Conservation (phyloP, 2,888 invertebrate species). For the Cabera pusaria region DNA sequence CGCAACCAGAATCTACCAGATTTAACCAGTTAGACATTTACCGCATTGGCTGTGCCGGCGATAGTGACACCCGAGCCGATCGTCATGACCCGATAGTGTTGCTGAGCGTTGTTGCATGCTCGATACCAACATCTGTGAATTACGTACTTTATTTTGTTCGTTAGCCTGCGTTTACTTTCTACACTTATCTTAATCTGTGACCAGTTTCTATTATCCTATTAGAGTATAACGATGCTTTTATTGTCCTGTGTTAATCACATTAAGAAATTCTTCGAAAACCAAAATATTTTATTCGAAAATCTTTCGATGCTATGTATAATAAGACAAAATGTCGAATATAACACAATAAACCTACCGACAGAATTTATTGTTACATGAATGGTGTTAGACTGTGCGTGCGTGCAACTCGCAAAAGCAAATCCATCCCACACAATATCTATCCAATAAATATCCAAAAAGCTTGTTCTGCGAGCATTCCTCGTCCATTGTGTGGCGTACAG, state of each 20-base stretch:
- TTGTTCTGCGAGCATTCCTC: constrained; percentile 75
- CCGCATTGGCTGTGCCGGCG: constrained; percentile 38
- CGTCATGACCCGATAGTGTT: constrained; percentile 58
- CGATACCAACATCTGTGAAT: constrained; percentile 41
- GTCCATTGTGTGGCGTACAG: constrained; percentile 75
- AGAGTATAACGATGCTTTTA: constrained; percentile 9
- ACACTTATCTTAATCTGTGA: constrained; percentile 14
- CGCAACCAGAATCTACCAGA: constrained; percentile 27
- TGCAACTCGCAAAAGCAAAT: constrained; percentile 62
- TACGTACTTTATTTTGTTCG: constrained; percentile 36
- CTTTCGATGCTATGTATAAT: constrained; percentile 1
- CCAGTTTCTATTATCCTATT: constrained; percentile 9
- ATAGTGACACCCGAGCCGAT: constrained; percentile 58
- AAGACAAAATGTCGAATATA: constrained; percentile 17
- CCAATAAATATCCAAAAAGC: constrained; percentile 83
- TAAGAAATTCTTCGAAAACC: too few species aligned
- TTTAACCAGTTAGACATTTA: constrained; percentile 41
- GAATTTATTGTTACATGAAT: constrained; percentile 42
- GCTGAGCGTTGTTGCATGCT: constrained; percentile 43
- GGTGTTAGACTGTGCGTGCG: constrained; percentile 51
- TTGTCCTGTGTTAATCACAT: not conserved
- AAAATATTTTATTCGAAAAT: too few species aligned
- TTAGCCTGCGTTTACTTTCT: constrained; percentile 18
- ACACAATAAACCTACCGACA: constrained; percentile 32
- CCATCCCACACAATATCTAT: constrained; percentile 80